Base-by-base conservation (phyloP, 1,140 invertebrate genomes). In the Ganaspis sp. region DNA sequence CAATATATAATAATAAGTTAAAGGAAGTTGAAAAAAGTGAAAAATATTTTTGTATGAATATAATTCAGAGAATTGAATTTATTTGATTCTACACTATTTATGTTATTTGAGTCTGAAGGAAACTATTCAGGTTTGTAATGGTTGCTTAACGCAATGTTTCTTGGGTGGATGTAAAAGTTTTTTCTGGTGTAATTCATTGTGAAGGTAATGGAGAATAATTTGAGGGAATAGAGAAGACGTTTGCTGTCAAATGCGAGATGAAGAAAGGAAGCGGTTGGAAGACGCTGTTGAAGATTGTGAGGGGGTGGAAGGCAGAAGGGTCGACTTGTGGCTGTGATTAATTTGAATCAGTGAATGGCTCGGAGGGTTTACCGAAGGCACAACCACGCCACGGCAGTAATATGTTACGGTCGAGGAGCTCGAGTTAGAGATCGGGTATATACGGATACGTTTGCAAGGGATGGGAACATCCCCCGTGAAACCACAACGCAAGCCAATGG, bases 331-430 rank as follows among this genome's bases (percentile, higher is more conserved):
- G 88, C 82, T 86, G 89, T 91, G 90, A 91, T 91, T 91, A 91
- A 91, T 91, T 91, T 90, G 88, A 91, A 89, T 90, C 86, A 87
- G 86, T 88, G 89, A 91, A 91, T 90, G 83, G 89, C 84, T 87
- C 75, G 76, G 83, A 88, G 88, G 89, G 88, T 90, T 87, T 87
- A 84, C 83, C 79, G 81, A 86, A 86, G 86, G 81, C 84, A 86
- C 82, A 82, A 77, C 69, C 73, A 74, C 74, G 81, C 83, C 73
- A 78, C 79, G 75, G 54, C 72, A 53, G 83, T 83, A 87, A 84
- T 86, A 84, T 83, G 84, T 74, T 74, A 78, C 78, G 83, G 78
- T 86, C 84, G 81, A 85, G 76, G 76, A 81, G 81, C 72, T 75
- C 69, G 73, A 77, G 81, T 64, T 71, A 72, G 81, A 81, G 75